Evolutionary conservation across 1,140 invertebrate genomes (phyloP), one percentile per base, ranked within the genome.

Genomic region (Brachionus koreanus): DNA sequence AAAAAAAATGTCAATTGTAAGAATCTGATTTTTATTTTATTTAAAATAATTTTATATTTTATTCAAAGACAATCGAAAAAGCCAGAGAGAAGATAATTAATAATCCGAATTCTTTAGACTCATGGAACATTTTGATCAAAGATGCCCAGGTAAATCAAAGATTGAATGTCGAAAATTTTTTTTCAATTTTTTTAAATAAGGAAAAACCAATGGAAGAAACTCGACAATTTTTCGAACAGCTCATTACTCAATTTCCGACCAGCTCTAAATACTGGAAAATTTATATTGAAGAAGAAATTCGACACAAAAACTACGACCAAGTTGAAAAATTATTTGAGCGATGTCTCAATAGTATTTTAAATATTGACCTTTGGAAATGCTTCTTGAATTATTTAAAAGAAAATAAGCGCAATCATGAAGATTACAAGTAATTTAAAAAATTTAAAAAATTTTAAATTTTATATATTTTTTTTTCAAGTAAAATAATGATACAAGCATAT

Each of bases 401-500:
- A 88, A 98, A 95, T 0, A 98, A 98, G 89, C 93, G 93, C 65
- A 92, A 93, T 84, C 90, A 97, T 63, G 92, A 95, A 13, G 95
- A 94, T 0, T 97, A 96, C 90, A 96, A 96, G 95, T 97, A 92
- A 91, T 33, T 33, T 82, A 82, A 35, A 42, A 13, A n/a, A 29
- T 74, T 12, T 4, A 25, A 7, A 67, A 42, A 63, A 46, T 49
- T 69, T 43, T 16, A 5, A 12, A 7, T 39, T 69, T 42, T 5
- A 23, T 23, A 29, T 39, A 23, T 1, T 10, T 37, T 63, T n/a
- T 10, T 29, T 90, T 90, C 52, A 87, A 97, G 96, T 86, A 97
- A 99, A 88, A 98, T 98, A 90, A 97, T 99, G 95, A 96, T 96
- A 0, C 95, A 99, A 89, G 97, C 97, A 0, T 99, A 98, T 87